Conservation (phyloP, 2,113 vertebrate species). For the Pogonocichla stellata region DNA sequence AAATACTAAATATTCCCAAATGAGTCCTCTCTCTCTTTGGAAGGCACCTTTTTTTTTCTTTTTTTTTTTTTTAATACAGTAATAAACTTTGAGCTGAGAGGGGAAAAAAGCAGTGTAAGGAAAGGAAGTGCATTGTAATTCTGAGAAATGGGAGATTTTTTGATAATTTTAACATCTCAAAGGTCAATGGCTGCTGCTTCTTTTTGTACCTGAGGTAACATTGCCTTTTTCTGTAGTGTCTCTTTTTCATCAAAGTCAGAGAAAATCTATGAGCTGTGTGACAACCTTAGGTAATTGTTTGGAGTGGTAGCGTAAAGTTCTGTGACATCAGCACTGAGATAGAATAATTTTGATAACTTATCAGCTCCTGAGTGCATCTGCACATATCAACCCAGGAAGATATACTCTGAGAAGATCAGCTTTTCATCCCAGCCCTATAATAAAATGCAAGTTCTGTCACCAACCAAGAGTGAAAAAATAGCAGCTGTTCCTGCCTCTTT, state of each 20-base stretch:
- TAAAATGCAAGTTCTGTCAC: slow-evolving; percentile 24
- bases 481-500: slow-evolving; percentile 3
- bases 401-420: neutral
- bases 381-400: neutral
- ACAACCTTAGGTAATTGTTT: neutral
- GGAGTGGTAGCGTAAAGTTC: neutral
- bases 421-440: neutral
- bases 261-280: neutral
- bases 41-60: neutral
- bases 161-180: neutral
- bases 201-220: neutral
- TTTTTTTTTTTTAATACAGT: neutral
- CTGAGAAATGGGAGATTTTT: neutral
- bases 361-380: neutral
- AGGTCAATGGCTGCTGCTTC: neutral
- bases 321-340: neutral
- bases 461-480: slow-evolving; percentile 21
- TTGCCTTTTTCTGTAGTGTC: neutral
- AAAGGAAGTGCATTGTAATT: neutral
- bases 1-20: slow-evolving; percentile 5
- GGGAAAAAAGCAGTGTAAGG: neutral
- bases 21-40: neutral
- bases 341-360: neutral
- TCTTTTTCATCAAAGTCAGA: neutral
- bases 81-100: neutral